Evolutionary conservation across 2,113 vertebrate species (phyloP).

Genomic region (Neolamprologus variostigma): DNA sequence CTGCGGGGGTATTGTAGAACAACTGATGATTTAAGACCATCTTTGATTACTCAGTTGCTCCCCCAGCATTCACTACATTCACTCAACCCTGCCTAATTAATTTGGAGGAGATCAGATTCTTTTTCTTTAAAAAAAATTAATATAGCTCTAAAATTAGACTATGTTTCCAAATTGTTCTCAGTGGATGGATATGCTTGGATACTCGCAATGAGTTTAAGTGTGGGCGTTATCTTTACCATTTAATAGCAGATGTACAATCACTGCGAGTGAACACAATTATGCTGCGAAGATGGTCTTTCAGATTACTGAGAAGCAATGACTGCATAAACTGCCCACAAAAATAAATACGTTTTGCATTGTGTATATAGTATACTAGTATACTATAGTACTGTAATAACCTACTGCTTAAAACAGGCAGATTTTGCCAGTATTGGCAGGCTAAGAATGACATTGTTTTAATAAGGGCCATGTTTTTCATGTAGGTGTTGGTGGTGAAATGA

Average conservation of each 20-base stretch:
- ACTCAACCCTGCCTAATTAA: conserved; percentile 37
- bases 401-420: neutral
- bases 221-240: conserved; percentile 18
- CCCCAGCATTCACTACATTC: conserved; percentile 19
- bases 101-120: conserved; percentile 44
- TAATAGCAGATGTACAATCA: conserved; percentile 3
- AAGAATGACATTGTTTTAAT: neutral
- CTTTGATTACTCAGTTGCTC: conserved; percentile 45
- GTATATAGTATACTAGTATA: neutral
- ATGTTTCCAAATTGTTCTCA: neutral
- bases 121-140: conserved; percentile 27
- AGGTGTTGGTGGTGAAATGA: neutral
- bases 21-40: conserved; percentile 44
- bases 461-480: neutral
- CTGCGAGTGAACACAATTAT: neutral
- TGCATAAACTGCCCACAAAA: neutral
- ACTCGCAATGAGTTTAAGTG: neutral
- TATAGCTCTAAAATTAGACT: conserved; percentile 22
- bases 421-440: neutral
- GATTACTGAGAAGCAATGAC: neutral
- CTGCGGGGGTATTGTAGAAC: conserved; percentile 23
- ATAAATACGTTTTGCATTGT: neutral
- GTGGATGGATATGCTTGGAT: neutral
- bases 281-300: neutral
- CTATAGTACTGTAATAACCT: neutral